Conservation (phyloP, 2,888 invertebrate genomes). For the Heliconius ismenius region DNA sequence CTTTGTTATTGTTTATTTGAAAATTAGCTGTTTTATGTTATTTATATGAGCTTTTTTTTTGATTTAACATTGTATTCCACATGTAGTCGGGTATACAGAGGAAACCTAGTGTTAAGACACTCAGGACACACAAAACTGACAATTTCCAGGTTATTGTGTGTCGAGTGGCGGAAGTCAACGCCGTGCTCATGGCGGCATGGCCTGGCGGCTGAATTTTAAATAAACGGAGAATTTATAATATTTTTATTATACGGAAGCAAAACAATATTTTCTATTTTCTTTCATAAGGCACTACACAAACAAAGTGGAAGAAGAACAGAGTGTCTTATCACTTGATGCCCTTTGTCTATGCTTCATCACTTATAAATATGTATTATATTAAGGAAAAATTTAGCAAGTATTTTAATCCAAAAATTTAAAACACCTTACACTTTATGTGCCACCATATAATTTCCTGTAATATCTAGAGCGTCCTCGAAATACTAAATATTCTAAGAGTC, state of each 20-base stretch:
- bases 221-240: no score
- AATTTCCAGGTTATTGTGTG: not conserved
- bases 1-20: not conserved
- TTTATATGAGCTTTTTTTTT: not conserved
- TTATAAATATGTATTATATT: no score
- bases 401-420: not conserved
- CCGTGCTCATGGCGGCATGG: no score
- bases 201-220: no score
- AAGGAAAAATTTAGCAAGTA: not conserved
- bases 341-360: no score
- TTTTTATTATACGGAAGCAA: no score
- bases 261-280: no score
- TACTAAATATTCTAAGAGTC: slow-evolving; percentile 18
- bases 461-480: not conserved
- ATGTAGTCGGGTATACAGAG: not conserved
- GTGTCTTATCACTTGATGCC: no score
- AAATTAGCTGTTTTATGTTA: not conserved
- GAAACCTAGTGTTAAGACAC: not conserved
- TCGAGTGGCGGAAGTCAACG: not conserved
- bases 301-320: no score
- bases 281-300: no score
- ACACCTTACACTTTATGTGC: not conserved
- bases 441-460: not conserved
- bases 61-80: not conserved
- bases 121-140: no score